Conservation (phyloP, 2,888 invertebrate species). For the Drosophila prostipennis region DNA sequence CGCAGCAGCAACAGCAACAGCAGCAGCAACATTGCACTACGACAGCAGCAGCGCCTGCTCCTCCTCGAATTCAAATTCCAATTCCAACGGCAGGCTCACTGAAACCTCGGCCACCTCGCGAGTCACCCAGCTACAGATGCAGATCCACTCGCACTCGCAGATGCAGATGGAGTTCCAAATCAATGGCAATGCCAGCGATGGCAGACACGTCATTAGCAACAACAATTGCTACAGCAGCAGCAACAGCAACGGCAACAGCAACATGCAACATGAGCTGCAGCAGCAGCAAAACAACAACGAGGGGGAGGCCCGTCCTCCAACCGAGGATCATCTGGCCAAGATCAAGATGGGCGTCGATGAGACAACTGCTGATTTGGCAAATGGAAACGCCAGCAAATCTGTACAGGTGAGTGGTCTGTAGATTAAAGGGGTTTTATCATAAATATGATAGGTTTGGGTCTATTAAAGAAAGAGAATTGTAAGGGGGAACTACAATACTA, state of each 20-base stretch:
- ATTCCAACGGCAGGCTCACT: slow-evolving; percentile 73
- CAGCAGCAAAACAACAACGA: slow-evolving; percentile 62
- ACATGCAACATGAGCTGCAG: slow-evolving; percentile 57
- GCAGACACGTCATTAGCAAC: slow-evolving; percentile 72
- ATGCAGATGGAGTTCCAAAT: slow-evolving; percentile 79
- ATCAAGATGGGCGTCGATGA: slow-evolving; percentile 51
- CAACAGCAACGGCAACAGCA: slow-evolving; percentile 55
- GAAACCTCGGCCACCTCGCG: slow-evolving; percentile 77
- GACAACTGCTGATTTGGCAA: slow-evolving; percentile 64
- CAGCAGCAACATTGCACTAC: slow-evolving; percentile 46
- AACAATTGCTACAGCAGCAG: slow-evolving; percentile 67
- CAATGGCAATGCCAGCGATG: slow-evolving; percentile 60
- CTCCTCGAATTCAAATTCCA: slow-evolving; percentile 76
- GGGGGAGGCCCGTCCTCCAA: slow-evolving; percentile 10
- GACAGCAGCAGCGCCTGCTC: slow-evolving; percentile 77
- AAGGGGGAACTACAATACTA: too few species aligned
- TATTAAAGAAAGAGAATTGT: too few species aligned
- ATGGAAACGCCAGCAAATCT: slow-evolving; percentile 64
- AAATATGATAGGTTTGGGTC: not conserved
- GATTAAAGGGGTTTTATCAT: slow-evolving; percentile 1
- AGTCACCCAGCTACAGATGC: slow-evolving; percentile 81
- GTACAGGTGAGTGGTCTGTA: slow-evolving; percentile 69
- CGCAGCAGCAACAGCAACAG: slow-evolving; percentile 5
- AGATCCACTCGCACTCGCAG: slow-evolving; percentile 49
- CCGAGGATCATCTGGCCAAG: slow-evolving; percentile 44